These are phyloP conservation scores for Zaprionus camerounensis DNA, from an alignment of 1,140 invertebrate species.

Conservation along the genomic window DNA sequence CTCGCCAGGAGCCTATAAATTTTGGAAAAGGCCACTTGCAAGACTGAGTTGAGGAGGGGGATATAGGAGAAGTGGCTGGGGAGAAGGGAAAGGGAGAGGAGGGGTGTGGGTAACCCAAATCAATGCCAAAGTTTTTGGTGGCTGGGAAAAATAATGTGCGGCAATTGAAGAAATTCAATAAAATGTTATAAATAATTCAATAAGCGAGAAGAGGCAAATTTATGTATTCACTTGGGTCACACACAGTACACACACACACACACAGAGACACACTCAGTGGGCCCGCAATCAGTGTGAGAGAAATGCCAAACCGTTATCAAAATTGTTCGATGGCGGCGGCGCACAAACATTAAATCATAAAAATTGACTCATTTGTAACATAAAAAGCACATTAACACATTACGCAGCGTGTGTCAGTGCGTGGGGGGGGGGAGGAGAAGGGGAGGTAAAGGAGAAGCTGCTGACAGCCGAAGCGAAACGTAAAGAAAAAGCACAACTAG, in stretches of 20 bases:
- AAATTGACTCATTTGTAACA: slow-evolving; percentile 83
- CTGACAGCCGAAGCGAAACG: slow-evolving; percentile 65
- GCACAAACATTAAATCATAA: slow-evolving; percentile 76
- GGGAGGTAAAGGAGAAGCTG: slow-evolving; percentile 15
- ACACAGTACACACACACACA: neutral
- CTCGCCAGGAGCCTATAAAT: slow-evolving; percentile 23
- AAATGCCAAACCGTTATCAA: slow-evolving; percentile 76
- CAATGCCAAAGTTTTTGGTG: slow-evolving; percentile 55
- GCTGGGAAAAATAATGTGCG: slow-evolving; percentile 48
- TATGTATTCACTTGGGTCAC: slow-evolving; percentile 38
- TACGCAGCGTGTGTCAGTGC: slow-evolving; percentile 32
- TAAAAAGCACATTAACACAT: slow-evolving; percentile 82
- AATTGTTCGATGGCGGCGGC: slow-evolving; percentile 47
- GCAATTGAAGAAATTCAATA: slow-evolving; percentile 69
- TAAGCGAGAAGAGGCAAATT: slow-evolving; percentile 56
- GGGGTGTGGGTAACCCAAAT: slow-evolving; percentile 46
- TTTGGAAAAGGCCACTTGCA: slow-evolving; percentile 7
- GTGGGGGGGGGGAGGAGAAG: neutral
- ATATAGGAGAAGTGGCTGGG: too few relatives aligned
- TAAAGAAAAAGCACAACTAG: slow-evolving; percentile 14
- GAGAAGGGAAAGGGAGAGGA: too few relatives aligned
- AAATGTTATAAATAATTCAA: slow-evolving; percentile 79
- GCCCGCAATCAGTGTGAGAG: slow-evolving; percentile 61
- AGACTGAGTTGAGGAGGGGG: neutral
- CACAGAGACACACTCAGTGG: neutral